Evolutionary conservation across 2,113 vertebrate genomes (phyloP).

Genomic region (Aspiorhynchus laticeps): DNA sequence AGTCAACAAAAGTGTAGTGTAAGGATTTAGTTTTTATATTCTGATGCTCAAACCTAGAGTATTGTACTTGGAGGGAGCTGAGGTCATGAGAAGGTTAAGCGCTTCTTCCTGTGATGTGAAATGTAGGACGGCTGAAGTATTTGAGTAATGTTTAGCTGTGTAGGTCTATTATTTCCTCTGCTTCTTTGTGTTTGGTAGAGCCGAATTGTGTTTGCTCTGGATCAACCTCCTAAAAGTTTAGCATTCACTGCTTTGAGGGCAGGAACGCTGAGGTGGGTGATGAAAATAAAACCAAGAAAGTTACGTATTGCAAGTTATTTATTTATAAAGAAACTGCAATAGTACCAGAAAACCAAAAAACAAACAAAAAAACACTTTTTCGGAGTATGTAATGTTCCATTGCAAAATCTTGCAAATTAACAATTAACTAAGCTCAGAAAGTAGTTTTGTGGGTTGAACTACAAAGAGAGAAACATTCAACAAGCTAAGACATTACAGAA

Average conservation of each 20-base stretch:
- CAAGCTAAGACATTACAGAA: conserved; percentile 15
- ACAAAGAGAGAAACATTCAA: conserved; percentile 15
- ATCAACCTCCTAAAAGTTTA: conserved; percentile 58
- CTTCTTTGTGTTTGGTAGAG: conserved; percentile 62
- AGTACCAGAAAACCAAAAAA: background rate
- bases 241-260: conserved; percentile 10
- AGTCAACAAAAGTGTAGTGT: background rate
- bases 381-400: too few species aligned
- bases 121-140: conserved; percentile 61
- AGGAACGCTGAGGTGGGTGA: background rate
- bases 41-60: background rate
- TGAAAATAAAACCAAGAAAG: background rate
- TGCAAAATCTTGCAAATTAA: background rate
- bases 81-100: conserved; percentile 45
- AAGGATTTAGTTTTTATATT: background rate
- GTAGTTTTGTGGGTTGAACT: background rate
- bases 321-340: background rate
- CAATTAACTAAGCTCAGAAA: background rate
- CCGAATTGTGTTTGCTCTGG: conserved; percentile 70
- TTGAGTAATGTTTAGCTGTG: conserved; percentile 64
- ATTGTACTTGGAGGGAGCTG: background rate
- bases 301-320: background rate
- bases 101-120: conserved; percentile 54
- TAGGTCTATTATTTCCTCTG: conserved; percentile 63
- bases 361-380: too few species aligned